Base-by-base conservation (phyloP, 2,113 vertebrate genomes). In the Clarias macrocephalus region DNA sequence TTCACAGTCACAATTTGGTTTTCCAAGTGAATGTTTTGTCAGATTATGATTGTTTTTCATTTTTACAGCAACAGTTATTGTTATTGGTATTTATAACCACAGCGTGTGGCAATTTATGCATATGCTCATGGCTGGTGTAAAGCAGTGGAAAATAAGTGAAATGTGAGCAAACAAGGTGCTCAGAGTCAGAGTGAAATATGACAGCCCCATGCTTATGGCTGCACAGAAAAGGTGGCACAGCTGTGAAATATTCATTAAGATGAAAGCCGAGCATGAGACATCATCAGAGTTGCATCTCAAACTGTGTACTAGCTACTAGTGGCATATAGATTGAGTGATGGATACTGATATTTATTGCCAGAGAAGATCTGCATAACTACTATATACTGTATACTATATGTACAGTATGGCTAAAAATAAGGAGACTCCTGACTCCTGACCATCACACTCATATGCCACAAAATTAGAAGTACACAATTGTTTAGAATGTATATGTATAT, bases 11-110 rank as follows among this genome's bases (percentile, higher is more conserved):
- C n/a, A 77, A 16, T 18, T 60, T n/a, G 9, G 7, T 42, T 62
- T 76, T 33, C 12, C 30, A 18, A 42, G 11, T 25, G 25, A 76
- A 56, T 23, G 23, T 75, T 42, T 42, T 68, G 37, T 66, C 62
- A 65, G 37, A n/a, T 65, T 19, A 4, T 81, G 65, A 80, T 62
- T 85, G 62, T 80, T 73, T 83, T 86, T 86, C 73, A 87, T 81
- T 88, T 77, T 81, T 54, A 88, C 37, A 79, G 83, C 52, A 84
- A 70, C 75, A 76, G 86, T 85, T 83, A 87, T 81, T 84, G 68
- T 79, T 66, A 73, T 56, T 88, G 63, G 70, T 88, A 82, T 89
- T 91, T 91, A 86, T 89, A 86, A 88, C 85, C 57, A 23, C 56
- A 77, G 54, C 3, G 65, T 82, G 52, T 75, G 62, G 63, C 72